phyloP scores from a whole-genome alignment of 2,797 vertebrate genomes.

The Cirrhinus molitorella region DNA sequence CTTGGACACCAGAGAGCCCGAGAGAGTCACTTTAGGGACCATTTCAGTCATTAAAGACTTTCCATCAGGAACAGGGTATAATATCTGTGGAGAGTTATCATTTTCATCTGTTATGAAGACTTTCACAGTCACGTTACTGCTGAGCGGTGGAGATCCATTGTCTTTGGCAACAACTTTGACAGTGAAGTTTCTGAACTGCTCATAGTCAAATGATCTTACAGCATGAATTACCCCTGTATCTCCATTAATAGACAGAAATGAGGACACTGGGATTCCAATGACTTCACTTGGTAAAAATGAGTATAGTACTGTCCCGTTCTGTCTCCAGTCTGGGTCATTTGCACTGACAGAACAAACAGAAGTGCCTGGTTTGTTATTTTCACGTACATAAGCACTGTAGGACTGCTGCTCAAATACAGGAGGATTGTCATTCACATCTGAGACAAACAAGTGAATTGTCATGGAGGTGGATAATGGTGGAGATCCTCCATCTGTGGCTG shows the following conservation, averaged over 20 bases:
- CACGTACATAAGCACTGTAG: constrained; percentile 69
- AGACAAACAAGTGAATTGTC: constrained; percentile 61
- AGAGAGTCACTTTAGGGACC: constrained; percentile 62
- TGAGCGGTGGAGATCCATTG: constrained; percentile 70
- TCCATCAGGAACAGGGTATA: constrained; percentile 75
- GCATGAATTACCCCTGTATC: constrained; percentile 53
- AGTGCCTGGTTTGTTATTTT: constrained; percentile 67
- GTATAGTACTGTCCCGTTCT: constrained; percentile 56
- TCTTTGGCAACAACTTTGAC: constrained; percentile 77
- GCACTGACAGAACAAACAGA: constrained; percentile 61
- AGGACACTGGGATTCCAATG: constrained; percentile 37
- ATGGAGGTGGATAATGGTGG: constrained; percentile 65
- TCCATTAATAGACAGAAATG: constrained; percentile 52
- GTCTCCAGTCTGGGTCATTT: constrained; percentile 57
- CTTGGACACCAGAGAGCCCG: constrained; percentile 78
- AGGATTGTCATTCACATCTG: constrained; percentile 71
- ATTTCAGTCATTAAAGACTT: constrained; percentile 57
- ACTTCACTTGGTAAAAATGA: constrained; percentile 47
- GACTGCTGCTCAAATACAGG: constrained; percentile 66
- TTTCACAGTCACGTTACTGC: constrained; percentile 77
- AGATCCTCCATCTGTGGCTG: constrained; percentile 67
- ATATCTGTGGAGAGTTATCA: constrained; percentile 80
- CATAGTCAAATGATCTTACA: constrained; percentile 53
- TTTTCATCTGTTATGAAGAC: constrained; percentile 83
- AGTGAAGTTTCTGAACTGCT: constrained; percentile 53